Conservation (phyloP, 2,888 invertebrate genomes). For the Cephus nigrinus region DNA sequence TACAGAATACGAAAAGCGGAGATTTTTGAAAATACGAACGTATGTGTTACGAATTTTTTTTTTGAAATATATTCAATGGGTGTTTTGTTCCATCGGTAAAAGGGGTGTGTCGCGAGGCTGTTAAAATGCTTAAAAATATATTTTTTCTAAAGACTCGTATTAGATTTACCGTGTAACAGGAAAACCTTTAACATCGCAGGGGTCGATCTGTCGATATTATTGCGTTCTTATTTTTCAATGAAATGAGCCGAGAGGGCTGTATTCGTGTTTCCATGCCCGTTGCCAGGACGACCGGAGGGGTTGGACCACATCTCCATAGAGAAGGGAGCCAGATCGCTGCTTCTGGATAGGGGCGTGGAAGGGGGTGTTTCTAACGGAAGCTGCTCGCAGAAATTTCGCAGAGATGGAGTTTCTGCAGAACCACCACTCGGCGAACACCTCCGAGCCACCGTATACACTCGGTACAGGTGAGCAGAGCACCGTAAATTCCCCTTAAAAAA, state of each 20-base stretch:
- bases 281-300: constrained; percentile 63
- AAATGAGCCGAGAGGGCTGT: constrained; percentile 12
- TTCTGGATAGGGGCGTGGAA: constrained; percentile 41
- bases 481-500: not conserved
- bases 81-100: not conserved
- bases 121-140: not conserved
- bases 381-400: constrained; percentile 57
- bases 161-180: not conserved
- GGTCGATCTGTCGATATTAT: not conserved
- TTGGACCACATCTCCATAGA: constrained; percentile 59
- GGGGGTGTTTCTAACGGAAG: constrained; percentile 60
- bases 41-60: not conserved
- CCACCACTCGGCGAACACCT: constrained; percentile 64
- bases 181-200: not conserved
- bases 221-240: constrained; percentile 11
- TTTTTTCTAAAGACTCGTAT: not conserved
- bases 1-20: not conserved
- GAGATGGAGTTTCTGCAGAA: constrained; percentile 67
- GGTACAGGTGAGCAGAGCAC: constrained; percentile 52
- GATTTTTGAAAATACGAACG: not conserved
- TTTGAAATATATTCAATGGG: not conserved
- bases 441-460: constrained; percentile 63
- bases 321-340: constrained; percentile 38
- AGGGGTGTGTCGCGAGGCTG: not conserved
- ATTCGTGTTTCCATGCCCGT: constrained; percentile 33